A percentile compares a stretch with the other conserved stretches of the same genome.
Conservation (phyloP, 2,113 vertebrate genomes). For the Neomonachus schauinslandi region DNA sequence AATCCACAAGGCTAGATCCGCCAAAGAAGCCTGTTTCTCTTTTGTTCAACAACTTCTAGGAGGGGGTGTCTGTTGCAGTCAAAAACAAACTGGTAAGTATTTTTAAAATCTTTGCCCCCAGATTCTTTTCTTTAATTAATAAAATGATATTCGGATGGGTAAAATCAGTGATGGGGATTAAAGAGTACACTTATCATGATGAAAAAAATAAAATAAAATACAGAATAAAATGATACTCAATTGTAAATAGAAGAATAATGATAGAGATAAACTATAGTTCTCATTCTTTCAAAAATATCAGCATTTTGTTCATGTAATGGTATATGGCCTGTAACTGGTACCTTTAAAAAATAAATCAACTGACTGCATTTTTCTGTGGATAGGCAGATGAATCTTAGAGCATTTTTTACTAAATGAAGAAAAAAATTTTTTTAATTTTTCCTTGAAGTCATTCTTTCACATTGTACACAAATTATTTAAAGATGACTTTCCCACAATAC, state of each 20-base stretch:
- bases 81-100: not conserved
- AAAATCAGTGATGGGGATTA: not conserved
- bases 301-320: not conserved
- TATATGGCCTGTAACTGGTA: not conserved
- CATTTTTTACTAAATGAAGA: not conserved
- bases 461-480: not conserved
- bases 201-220: not conserved
- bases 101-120: not conserved
- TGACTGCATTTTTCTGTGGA: not conserved
- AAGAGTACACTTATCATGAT: not conserved
- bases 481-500: not conserved
- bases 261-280: not conserved
- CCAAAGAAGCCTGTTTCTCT: not conserved
- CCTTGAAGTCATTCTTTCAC: conserved; percentile 16
- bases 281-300: not conserved
- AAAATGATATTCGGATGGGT: not conserved
- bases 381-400: not conserved
- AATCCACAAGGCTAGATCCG: not conserved
- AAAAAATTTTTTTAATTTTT: not conserved
- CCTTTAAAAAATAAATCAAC: not conserved
- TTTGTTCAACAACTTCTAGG: not conserved
- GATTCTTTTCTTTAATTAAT: not conserved
- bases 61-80: not conserved
- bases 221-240: not conserved
- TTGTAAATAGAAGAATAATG: not conserved